phyloP scores from a whole-genome alignment of 2,113 vertebrate genomes.

The Felis catus region DNA sequence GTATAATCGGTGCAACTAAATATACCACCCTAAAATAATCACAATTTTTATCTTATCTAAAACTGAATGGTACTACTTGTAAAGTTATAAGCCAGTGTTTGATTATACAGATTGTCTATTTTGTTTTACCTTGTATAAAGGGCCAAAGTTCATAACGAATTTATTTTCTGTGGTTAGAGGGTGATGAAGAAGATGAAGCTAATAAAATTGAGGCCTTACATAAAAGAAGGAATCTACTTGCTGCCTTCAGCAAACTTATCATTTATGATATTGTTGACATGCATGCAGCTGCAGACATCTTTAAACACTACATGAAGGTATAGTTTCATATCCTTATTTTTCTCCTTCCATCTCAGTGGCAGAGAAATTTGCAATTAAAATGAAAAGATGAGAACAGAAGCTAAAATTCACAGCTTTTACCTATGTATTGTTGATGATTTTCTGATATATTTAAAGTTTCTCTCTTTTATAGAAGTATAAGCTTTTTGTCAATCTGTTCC shows the following conservation, averaged over 20 bases:
- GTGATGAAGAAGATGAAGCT: conserved; percentile 99
- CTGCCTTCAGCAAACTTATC: conserved; percentile 98
- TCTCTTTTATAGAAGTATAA: background rate
- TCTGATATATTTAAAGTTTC: conserved; percentile 22
- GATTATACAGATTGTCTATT: background rate
- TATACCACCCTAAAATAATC: conserved; percentile 4
- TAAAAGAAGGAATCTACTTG: conserved; percentile 98
- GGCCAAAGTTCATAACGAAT: conserved; percentile 27
- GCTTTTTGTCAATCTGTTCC: background rate
- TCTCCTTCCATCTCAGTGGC: background rate
- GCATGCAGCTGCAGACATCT: conserved; percentile 99
- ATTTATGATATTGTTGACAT: conserved; percentile 99
- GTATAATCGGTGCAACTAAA: conserved; percentile 26
- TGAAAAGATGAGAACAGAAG: background rate
- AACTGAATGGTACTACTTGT: conserved; percentile 37
- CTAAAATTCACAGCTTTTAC: conserved; percentile 28
- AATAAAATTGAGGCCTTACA: conserved; percentile 99
- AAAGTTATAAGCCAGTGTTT: conserved; percentile 18
- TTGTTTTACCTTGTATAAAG: conserved; percentile 24
- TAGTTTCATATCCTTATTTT: conserved; percentile 1
- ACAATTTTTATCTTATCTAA: conserved; percentile 13
- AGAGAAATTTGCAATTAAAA: background rate
- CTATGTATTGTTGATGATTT: conserved; percentile 33
- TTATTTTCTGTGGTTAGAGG: conserved; percentile 87
- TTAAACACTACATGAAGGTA: conserved; percentile 99